Percentiles rank a stretch among this genome's conserved stretches.
Evolutionary conservation across 2,888 invertebrate species (phyloP).

Genomic region (Lepas anatifera): DNA sequence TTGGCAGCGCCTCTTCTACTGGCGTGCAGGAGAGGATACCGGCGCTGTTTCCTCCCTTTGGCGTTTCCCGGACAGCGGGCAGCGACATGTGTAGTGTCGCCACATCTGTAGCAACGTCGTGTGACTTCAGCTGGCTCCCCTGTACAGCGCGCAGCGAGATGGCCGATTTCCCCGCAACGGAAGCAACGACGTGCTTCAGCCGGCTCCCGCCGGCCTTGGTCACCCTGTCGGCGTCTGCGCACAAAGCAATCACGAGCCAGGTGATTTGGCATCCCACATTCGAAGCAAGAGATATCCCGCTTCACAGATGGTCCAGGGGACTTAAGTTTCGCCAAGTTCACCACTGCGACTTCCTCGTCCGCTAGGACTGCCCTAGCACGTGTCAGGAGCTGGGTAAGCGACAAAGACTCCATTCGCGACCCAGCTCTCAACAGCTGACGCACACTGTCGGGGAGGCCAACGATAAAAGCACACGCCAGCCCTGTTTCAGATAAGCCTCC

Average conservation of each 20-base stretch:
- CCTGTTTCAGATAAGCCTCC: slow-evolving; percentile 11
- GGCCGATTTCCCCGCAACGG: too few species aligned
- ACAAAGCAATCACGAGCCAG: slow-evolving; percentile 2
- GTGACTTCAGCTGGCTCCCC: too few species aligned
- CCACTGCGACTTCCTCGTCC: slow-evolving; percentile 11
- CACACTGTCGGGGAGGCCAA: slow-evolving; percentile 13
- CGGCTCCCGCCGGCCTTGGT: too few species aligned
- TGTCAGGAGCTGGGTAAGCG: background rate
- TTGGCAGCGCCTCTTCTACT: background rate
- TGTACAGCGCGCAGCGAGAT: too few species aligned
- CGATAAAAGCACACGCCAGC: slow-evolving; percentile 13
- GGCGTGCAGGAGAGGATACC: background rate
- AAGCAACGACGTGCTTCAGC: too few species aligned
- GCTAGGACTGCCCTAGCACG: background rate
- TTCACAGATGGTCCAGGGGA: background rate
- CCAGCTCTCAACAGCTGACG: slow-evolving; percentile 11
- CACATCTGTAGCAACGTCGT: background rate
- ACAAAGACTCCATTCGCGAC: slow-evolving; percentile 4
- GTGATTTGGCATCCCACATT: background rate
- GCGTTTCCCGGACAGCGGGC: background rate
- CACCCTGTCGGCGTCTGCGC: background rate
- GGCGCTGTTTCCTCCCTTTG: background rate
- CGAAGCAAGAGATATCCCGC: background rate
- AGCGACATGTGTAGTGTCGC: background rate
- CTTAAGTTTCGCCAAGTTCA: background rate